Percentiles rank a stretch among this genome's conserved stretches.
These are phyloP conservation scores for Cydia fagiglandana DNA, from an alignment of 1,140 invertebrate genomes.

Conservation along the genomic window DNA sequence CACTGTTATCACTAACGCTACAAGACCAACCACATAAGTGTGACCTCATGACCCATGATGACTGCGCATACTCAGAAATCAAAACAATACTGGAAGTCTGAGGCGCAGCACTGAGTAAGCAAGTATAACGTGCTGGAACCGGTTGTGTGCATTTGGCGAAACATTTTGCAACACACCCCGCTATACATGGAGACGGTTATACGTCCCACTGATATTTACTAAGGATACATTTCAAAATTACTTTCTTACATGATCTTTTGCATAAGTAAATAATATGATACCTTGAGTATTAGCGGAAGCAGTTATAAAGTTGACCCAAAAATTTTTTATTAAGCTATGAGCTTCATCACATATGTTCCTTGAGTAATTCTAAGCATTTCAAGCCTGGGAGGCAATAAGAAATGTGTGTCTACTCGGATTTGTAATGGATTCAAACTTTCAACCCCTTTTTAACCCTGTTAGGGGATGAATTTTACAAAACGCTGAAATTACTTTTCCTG, in stretches of 20 bases:
- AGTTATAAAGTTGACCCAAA: no score
- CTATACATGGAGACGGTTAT: conserved; percentile 16
- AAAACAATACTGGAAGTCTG: background rate
- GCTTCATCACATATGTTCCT: no score
- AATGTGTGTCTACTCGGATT: no score
- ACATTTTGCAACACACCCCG: conserved; percentile 59
- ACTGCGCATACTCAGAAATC: background rate
- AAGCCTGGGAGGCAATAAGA: no score
- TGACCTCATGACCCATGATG: background rate
- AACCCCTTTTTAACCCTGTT: no score
- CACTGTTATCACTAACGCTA: background rate
- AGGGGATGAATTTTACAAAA: no score
- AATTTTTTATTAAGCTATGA: no score
- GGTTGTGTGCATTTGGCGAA: conserved; percentile 61
- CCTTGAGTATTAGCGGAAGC: no score
- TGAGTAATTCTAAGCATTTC: no score
- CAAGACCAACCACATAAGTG: conserved; percentile 30
- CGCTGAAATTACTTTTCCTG: no score
- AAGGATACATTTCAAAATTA: conserved; percentile 17
- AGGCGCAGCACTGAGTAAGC: background rate
- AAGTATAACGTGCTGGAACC: conserved; percentile 45
- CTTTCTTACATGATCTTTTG: background rate
- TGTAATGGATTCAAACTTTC: no score
- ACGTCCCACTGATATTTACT: conserved; percentile 25
- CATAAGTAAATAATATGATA: background rate